phyloP scores from a whole-genome alignment of 2,797 vertebrate species.

The Mionectes olivaceus region DNA sequence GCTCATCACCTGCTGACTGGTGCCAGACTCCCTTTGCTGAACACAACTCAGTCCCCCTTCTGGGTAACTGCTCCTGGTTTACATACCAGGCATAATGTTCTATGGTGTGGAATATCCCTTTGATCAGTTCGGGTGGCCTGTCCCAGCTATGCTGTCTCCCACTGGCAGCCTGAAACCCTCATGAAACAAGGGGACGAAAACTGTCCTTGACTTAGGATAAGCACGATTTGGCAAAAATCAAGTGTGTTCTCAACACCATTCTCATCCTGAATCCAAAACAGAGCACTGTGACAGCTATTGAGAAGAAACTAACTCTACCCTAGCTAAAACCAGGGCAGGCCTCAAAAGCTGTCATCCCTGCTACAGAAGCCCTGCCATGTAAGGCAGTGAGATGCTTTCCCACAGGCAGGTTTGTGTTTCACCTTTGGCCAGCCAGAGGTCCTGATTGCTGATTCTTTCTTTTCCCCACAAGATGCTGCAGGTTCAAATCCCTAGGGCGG shows the following conservation, averaged over 20 bases:
- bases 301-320: not conserved
- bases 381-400: not conserved
- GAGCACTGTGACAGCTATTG: not conserved
- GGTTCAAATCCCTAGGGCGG: not conserved
- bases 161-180: too few species aligned
- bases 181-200: not conserved
- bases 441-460: not conserved
- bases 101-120: not conserved
- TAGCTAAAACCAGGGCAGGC: not conserved
- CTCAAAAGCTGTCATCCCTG: not conserved
- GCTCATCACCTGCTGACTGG: not conserved
- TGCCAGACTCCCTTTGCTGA: not conserved
- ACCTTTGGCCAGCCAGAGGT: not conserved
- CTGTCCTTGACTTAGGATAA: not conserved
- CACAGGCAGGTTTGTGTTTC: not conserved
- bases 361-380: rapidly evolving
- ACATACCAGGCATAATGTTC: not conserved
- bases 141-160: not conserved
- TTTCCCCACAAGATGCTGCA: not conserved
- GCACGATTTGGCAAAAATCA: not conserved
- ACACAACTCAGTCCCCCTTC: not conserved
- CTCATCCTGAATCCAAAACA: not conserved
- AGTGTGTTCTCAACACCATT: not conserved
- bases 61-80: not conserved
- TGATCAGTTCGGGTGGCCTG: not conserved